phyloP scores from a whole-genome alignment of 2,888 invertebrate species.

The Caenorhabditis zanzibari region DNA sequence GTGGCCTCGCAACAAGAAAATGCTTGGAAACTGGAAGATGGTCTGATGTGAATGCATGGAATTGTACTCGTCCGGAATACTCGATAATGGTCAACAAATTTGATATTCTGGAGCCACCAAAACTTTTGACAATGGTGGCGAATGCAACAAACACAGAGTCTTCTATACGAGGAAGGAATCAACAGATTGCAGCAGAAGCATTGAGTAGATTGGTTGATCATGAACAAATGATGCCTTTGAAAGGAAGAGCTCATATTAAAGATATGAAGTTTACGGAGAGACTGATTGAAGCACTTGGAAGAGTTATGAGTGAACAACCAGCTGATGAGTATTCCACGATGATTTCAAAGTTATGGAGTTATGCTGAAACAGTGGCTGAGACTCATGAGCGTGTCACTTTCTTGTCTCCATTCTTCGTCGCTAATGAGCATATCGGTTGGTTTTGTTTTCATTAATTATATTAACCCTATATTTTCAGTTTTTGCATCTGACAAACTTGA shows the following conservation, averaged over 20 bases:
- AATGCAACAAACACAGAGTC: constrained; percentile 72
- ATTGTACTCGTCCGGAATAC: constrained; percentile 77
- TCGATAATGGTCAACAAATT: constrained; percentile 73
- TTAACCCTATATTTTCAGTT: constrained; percentile 53
- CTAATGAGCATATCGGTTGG: constrained; percentile 74
- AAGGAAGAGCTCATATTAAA: constrained; percentile 62
- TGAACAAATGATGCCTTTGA: constrained; percentile 51
- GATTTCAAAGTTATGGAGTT: constrained; percentile 68
- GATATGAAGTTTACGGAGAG: constrained; percentile 69
- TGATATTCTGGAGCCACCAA: constrained; percentile 68
- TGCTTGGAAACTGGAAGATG: constrained; percentile 75
- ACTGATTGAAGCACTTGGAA: constrained; percentile 63
- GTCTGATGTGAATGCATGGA: constrained; percentile 76
- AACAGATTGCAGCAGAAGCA: constrained; percentile 72
- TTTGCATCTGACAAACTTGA: constrained; percentile 74
- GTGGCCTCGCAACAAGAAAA: constrained; percentile 77
- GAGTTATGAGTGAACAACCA: constrained; percentile 69
- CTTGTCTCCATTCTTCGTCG: constrained; percentile 69
- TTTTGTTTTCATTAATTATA: not conserved
- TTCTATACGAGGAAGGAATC: constrained; percentile 69
- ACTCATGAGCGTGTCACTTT: constrained; percentile 68
- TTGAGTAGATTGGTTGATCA: constrained; percentile 66
- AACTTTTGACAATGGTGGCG: constrained; percentile 66
- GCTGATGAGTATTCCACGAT: constrained; percentile 72
- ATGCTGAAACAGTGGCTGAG: constrained; percentile 70